Base-by-base conservation (phyloP, 2,888 invertebrate genomes). In the Lepetodrilus schrolli region DNA sequence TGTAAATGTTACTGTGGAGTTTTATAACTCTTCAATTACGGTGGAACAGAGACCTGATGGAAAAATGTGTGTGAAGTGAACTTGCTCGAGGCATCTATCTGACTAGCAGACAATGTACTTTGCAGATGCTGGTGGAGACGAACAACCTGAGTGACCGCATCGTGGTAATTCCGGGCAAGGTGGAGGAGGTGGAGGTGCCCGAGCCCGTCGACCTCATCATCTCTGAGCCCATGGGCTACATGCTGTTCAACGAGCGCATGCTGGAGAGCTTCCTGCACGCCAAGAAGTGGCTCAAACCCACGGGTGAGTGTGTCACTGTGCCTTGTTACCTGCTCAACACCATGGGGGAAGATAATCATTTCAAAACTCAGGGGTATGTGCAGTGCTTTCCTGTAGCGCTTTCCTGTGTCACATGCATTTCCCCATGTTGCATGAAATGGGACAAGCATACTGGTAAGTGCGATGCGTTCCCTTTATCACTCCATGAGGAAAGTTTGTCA, bases 211-310 rank as follows among this genome's bases (percentile, higher is more conserved):
- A 99, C 92, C 94, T 98, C 50, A 98, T 99, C 84, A 96, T 99
- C 83, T 98, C 98, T 1, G 99, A 99, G 92, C 99, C 99, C 0
- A 99, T 99, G 99, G 99, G 99, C n/a, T 99, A 99, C 90, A 99
- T 99, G 99, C 92, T 99, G 73, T 98, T 98, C 91, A 99, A 99
- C 92, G 99, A 99, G 91, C 93, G 99, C 79, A 99, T 99, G 99
- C 92, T 99, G 83, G 99, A 99, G 92, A 98, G 98, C 0, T 99
- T 97, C 92, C 92, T 99, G 77, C 99, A 99, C 92, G 98, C 99
- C 2, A 97, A 99, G 89, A 99, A 99, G 90, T 99, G 98, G 97
- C 92, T 99, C 47, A 95, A 95, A 91, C 95, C 90, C 23, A 92
- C 92, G 88, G 94, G 93, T 89, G 75, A 76, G 77, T 66, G n/a